Percentiles rank a stretch among this genome's conserved stretches.
phyloP scores from a whole-genome alignment of 2,888 invertebrate species.

The Sinhomidia bicolor region DNA sequence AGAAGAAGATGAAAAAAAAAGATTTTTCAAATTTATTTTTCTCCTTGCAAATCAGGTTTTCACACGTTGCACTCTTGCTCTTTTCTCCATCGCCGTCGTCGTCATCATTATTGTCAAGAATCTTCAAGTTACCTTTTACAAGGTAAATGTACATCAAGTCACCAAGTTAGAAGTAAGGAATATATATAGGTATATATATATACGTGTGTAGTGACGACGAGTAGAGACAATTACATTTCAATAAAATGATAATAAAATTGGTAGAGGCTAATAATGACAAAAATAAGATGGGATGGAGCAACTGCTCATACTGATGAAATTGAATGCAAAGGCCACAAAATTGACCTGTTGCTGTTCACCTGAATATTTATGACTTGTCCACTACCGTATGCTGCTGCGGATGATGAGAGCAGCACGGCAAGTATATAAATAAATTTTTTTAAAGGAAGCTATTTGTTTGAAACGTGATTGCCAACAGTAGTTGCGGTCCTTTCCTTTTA shows the following conservation, averaged over 20 bases:
- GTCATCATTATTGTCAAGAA: neutral
- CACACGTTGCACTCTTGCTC: conserved; percentile 39
- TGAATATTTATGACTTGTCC: neutral
- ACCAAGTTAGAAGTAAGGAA: neutral
- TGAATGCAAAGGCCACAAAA: conserved; percentile 6
- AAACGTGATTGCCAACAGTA: neutral
- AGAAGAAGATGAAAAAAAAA: too few relatives aligned
- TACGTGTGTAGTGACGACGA: neutral
- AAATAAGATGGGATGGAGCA: neutral
- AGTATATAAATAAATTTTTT: too few relatives aligned
- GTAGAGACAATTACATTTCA: conserved; percentile 19
- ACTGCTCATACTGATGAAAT: neutral
- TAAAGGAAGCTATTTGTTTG: conserved; percentile 9
- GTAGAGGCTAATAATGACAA: neutral
- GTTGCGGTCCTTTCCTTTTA: neutral
- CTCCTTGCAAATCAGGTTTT: conserved; percentile 31
- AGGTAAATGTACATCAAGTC: neutral
- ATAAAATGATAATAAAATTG: conserved; percentile 38
- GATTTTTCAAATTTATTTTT: conserved; percentile 26
- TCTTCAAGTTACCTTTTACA: neutral
- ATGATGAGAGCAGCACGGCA: neutral
- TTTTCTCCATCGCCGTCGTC: neutral
- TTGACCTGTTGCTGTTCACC: neutral
- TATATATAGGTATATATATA: too few relatives aligned
- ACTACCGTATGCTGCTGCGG: neutral